Conservation (phyloP, 2,113 vertebrate species). For the Spermophilus dauricus region DNA sequence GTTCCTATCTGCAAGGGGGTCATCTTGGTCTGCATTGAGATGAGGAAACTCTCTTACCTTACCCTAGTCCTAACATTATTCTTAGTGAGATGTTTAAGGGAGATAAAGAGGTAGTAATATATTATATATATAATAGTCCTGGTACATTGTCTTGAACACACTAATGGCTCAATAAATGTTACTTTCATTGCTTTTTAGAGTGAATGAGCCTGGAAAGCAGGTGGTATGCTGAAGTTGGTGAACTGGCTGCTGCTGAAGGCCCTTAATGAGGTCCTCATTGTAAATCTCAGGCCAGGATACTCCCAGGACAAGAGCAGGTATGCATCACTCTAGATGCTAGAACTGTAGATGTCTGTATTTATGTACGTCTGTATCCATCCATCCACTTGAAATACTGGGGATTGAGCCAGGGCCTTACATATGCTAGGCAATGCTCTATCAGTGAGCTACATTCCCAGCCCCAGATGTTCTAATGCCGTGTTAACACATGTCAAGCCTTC, state of each 20-base stretch:
- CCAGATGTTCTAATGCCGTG: not conserved
- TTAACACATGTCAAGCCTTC: not conserved
- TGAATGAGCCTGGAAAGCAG: not conserved
- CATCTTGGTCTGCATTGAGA: not conserved
- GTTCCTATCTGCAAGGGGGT: not conserved
- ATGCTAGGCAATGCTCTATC: too few species aligned
- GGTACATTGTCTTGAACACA: not conserved
- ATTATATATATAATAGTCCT: not conserved
- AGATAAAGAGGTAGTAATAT: not conserved
- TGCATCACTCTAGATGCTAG: not conserved
- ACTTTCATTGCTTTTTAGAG: not conserved
- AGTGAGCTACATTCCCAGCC: too few species aligned
- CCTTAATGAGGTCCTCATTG: not conserved
- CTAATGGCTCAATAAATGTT: not conserved
- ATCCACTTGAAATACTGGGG: too few species aligned
- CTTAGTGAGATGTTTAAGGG: not conserved
- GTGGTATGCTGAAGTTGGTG: not conserved
- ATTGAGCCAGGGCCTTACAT: too few species aligned
- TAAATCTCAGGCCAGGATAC: not conserved
- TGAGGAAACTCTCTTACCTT: not conserved
- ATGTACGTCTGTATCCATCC: too few species aligned
- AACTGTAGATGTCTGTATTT: not conserved
- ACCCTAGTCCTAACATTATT: not conserved
- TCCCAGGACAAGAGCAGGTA: not conserved
- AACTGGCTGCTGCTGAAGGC: not conserved